These are phyloP conservation scores for Allophyes oxyacanthae DNA, from an alignment of 2,888 invertebrate genomes.

Conservation along the genomic window DNA sequence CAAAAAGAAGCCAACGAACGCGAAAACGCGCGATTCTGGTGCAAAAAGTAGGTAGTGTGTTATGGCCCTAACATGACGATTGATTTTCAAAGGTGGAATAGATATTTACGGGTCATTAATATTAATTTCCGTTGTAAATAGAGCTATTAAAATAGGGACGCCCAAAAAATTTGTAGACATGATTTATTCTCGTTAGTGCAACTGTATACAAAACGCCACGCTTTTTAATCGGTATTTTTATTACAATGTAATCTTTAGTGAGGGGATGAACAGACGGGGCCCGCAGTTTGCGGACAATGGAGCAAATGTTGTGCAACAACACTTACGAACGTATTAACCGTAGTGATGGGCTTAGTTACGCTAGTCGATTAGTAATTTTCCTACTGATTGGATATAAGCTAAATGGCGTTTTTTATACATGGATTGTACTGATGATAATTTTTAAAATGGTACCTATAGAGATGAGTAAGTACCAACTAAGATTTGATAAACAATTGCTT, in stretches of 20 bases:
- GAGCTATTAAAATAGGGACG: constrained; percentile 56
- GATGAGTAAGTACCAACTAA: too few species aligned
- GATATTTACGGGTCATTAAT: constrained; percentile 62
- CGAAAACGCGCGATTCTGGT: too few species aligned
- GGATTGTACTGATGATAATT: too few species aligned
- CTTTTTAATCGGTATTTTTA: constrained; percentile 78
- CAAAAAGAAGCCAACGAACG: too few species aligned
- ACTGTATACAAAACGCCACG: constrained; percentile 64
- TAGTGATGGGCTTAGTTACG: constrained; percentile 64
- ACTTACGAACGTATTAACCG: constrained; percentile 71
- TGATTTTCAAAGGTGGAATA: constrained; percentile 23
- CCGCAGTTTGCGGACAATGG: constrained; percentile 73
- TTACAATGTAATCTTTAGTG: constrained; percentile 80
- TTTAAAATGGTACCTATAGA: too few species aligned
- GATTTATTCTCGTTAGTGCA: constrained; percentile 75
- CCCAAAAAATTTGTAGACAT: constrained; percentile 71
- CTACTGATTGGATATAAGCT: not conserved
- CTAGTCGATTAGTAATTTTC: constrained; percentile 29
- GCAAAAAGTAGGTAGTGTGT: too few species aligned
- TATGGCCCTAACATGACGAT: too few species aligned
- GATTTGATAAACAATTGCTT: too few species aligned
- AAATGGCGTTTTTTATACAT: not conserved
- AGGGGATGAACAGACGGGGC: constrained; percentile 73
- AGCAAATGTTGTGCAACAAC: constrained; percentile 83
- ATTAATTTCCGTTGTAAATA: constrained; percentile 58